Evolutionary conservation across 2,113 vertebrate genomes (phyloP), one percentile per base, ranked within the genome.

Genomic region (Cebus imitator): DNA sequence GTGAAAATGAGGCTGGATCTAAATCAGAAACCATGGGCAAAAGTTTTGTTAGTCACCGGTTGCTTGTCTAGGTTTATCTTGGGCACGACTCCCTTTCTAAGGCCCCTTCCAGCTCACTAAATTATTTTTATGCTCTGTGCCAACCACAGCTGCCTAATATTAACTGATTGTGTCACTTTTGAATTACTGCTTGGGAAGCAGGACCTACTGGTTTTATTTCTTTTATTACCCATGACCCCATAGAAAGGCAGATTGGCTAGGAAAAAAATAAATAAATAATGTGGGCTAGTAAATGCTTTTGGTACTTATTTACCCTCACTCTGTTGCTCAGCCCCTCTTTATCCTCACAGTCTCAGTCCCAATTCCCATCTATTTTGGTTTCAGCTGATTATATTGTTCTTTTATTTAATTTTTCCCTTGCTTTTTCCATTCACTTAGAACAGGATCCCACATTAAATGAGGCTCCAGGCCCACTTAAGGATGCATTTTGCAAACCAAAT

Each of bases 401-500:
- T 97, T 97, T 95, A 96, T 98, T 98, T 97, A 97, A 96, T 97
- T 98, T 97, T 98, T 97, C 96, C 96, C 95, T 98, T 97, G 93
- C 68, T 97, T 98, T 98, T 97, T 91, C 98, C 97, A 95, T 94
- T 97, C 90, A 93, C 95, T 98, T 90, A 98, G 97, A 95, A 94
- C 86, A 95, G 94, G 97, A 98, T 94, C 96, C 97, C 98, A 97
- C 98, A 98, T 97, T 98, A 98, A 98, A 98, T 98, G 98, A 98
- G 97, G 94, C 97, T 98, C 91, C 78, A 97, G 96, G 80, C 93
- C 98, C 95, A 97, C 90, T 96, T 95, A 98, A 96, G 87, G 96
- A 93, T 98, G 96, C 76, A 95, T 93, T 98, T 98, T 94, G 94
- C 97, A 98, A 98, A 98, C 97, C 96, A 98, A 98, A 98, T 98